Conservation (phyloP, 1,140 invertebrate genomes). For the Rhopalosiphum maidis region DNA sequence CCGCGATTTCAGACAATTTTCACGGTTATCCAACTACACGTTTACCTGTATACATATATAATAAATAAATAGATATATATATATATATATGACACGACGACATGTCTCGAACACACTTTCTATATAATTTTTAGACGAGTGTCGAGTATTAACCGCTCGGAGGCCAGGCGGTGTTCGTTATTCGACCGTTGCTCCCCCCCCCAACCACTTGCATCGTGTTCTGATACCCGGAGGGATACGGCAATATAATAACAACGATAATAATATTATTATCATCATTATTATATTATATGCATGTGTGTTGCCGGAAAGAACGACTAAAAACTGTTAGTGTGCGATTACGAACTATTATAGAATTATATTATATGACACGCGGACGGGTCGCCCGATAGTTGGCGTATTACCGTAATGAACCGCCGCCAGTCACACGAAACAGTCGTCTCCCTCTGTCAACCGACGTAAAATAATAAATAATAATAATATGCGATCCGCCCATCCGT, state of each 20-base stretch:
- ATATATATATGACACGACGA: background rate
- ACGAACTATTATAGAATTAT: background rate
- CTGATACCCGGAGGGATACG: background rate
- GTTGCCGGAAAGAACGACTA: conserved; percentile 20
- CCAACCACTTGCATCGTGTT: background rate
- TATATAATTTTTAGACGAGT: background rate
- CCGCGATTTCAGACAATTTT: conserved; percentile 11
- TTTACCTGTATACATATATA: background rate
- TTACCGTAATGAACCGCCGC: background rate
- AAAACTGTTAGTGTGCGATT: background rate
- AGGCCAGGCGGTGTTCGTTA: conserved; percentile 19
- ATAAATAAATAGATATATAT: background rate
- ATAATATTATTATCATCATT: background rate
- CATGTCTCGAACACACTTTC: background rate
- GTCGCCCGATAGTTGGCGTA: background rate
- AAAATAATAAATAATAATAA: background rate
- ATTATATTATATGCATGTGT: background rate
- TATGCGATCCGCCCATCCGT: conserved; percentile 50
- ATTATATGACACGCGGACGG: background rate
- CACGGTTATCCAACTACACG: conserved; percentile 24
- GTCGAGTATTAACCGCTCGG: background rate
- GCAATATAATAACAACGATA: background rate
- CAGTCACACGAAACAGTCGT: background rate
- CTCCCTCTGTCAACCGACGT: background rate
- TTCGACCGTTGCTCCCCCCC: background rate